A percentile compares a stretch with the other conserved stretches of the same genome.
These are phyloP conservation scores for Atherinosoma microstoma DNA, from an alignment of 2,797 vertebrate species.

Conservation along the genomic window DNA sequence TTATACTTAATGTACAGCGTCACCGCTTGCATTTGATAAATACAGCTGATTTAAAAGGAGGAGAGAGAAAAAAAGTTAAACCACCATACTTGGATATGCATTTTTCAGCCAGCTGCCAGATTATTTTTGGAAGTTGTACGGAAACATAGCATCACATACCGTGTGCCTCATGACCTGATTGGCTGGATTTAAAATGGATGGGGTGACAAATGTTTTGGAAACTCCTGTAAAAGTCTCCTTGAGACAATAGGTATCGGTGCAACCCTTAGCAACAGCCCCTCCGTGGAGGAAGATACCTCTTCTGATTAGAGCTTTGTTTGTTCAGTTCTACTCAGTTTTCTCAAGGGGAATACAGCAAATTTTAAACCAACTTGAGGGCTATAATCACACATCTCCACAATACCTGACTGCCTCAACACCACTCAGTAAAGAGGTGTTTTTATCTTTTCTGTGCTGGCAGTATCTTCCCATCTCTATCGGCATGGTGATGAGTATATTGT, in stretches of 20 bases:
- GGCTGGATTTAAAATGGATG: neutral
- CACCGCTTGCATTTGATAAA: neutral
- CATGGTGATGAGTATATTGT: conserved; percentile 65
- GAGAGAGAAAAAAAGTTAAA: too few relatives aligned
- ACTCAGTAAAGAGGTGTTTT: conserved; percentile 53
- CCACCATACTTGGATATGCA: neutral
- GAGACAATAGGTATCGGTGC: neutral
- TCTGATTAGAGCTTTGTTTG: conserved; percentile 3
- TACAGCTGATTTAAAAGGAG: neutral
- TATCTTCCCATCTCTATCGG: conserved; percentile 59
- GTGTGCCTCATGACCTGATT: neutral
- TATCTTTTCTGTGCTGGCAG: conserved; percentile 41
- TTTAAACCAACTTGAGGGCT: conserved; percentile 31
- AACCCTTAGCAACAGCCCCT: neutral
- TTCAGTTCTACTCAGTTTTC: conserved; percentile 20
- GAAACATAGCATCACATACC: neutral
- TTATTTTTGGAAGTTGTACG: neutral
- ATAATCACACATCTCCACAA: conserved; percentile 27
- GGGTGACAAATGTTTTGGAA: neutral
- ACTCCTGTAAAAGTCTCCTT: neutral
- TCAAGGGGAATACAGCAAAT: conserved; percentile 18
- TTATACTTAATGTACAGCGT: neutral
- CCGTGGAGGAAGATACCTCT: neutral
- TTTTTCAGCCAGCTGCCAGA: neutral
- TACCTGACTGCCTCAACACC: conserved; percentile 28